phyloP scores from a whole-genome alignment of 2,113 vertebrate species.

The Ardeotis arabs region DNA sequence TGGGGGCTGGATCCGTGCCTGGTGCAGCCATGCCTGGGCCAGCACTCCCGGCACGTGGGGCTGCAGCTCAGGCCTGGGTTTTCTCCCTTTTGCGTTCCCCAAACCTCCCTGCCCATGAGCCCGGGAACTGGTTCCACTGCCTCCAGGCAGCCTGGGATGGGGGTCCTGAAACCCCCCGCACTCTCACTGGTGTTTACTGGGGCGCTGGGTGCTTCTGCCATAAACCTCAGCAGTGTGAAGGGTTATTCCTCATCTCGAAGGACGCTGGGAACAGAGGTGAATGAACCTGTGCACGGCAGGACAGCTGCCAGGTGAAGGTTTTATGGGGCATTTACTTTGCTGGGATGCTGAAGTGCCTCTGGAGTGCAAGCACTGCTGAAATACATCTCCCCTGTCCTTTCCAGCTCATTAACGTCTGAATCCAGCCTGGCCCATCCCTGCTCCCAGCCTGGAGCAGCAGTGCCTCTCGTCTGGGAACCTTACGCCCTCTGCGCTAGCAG shows the following conservation, averaged over 20 bases:
- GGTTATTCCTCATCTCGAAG: background rate
- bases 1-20: rapidly evolving
- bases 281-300: background rate
- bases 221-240: background rate
- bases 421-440: background rate
- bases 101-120: background rate
- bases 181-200: background rate
- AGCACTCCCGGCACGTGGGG: rapidly evolving
- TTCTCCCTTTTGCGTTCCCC: background rate
- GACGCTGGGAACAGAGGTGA: background rate
- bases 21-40: rapidly evolving
- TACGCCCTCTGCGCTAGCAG: background rate
- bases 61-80: background rate
- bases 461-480: background rate
- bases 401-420: background rate
- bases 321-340: background rate
- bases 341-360: background rate
- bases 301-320: background rate
- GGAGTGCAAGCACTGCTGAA: background rate
- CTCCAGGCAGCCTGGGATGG: background rate
- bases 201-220: background rate
- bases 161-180: background rate
- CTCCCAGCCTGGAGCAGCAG: background rate
- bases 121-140: background rate
- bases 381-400: background rate